phyloP scores from a whole-genome alignment of 2,797 vertebrate species.

The Ctenopoma multispine region DNA sequence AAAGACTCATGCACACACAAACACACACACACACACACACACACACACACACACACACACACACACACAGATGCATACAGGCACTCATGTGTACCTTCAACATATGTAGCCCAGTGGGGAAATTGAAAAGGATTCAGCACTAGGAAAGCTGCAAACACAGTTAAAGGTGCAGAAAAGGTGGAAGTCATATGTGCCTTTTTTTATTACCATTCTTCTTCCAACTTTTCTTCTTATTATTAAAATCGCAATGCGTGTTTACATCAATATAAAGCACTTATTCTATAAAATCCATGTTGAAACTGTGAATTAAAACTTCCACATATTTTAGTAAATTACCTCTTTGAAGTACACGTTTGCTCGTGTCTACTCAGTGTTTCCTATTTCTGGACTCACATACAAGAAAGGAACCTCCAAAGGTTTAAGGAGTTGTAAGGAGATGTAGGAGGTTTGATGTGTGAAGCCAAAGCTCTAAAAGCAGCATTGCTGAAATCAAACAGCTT shows the following conservation, averaged over 20 bases:
- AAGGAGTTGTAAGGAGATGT: conserved; percentile 57
- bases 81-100: conserved; percentile 44
- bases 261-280: background rate
- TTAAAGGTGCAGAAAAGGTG: conserved; percentile 34
- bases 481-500: conserved; percentile 71
- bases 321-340: conserved; percentile 39
- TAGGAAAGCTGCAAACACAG: conserved; percentile 30
- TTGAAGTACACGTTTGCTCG: conserved; percentile 28
- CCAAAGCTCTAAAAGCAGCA: conserved; percentile 64
- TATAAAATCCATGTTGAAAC: background rate
- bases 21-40: conserved; percentile 19
- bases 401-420: conserved; percentile 62
- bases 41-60: conserved; percentile 17
- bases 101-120: conserved; percentile 37
- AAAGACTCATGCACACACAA: conserved; percentile 6
- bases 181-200: conserved; percentile 11
- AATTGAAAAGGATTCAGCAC: conserved; percentile 51
- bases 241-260: conserved; percentile 18
- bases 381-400: conserved; percentile 55
- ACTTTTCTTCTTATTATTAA: background rate
- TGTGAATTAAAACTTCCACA: conserved; percentile 35
- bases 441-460: conserved; percentile 65
- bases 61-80: conserved; percentile 9
- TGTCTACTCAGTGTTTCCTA: conserved; percentile 39
- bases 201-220: conserved; percentile 1